These are phyloP conservation scores for Diorhabda carinulata DNA, from an alignment of 1,140 invertebrate genomes.

Conservation along the genomic window DNA sequence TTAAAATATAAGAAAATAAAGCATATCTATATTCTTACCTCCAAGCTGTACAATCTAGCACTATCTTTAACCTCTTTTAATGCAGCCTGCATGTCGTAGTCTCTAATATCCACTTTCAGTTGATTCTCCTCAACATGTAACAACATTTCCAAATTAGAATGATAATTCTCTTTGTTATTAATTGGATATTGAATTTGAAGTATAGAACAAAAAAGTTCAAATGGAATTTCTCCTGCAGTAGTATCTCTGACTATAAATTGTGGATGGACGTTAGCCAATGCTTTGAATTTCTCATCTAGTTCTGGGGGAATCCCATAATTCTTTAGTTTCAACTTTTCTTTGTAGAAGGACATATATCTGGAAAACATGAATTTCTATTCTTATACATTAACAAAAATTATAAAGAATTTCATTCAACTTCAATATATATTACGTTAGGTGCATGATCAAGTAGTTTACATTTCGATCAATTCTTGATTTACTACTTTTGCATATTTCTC, in stretches of 20 bases:
- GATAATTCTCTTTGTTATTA: constrained; percentile 50
- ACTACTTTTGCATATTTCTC: background rate
- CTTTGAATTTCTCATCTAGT: background rate
- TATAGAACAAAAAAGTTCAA: background rate
- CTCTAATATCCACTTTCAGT: constrained; percentile 58
- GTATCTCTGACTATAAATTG: background rate
- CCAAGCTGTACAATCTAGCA: constrained; percentile 49
- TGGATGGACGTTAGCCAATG: background rate
- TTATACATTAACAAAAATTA: background rate
- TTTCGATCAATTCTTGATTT: background rate
- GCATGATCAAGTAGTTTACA: background rate
- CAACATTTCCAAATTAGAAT: constrained; percentile 60
- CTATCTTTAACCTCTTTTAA: constrained; percentile 47
- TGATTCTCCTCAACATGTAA: constrained; percentile 74
- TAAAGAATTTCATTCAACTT: background rate
- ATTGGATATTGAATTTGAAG: constrained; percentile 1
- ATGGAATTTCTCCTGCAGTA: too few species aligned
- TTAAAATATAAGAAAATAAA: too few species aligned
- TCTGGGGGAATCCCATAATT: constrained; percentile 1
- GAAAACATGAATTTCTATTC: background rate
- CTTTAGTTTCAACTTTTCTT: constrained; percentile 4
- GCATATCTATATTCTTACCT: constrained; percentile 42
- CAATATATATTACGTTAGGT: background rate
- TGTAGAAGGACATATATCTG: constrained; percentile 9
- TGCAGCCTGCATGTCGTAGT: constrained; percentile 54